Percentiles rank a stretch among this genome's conserved stretches.
Conservation (phyloP, 2,888 invertebrate species). For the Ischnus inquisitorius region DNA sequence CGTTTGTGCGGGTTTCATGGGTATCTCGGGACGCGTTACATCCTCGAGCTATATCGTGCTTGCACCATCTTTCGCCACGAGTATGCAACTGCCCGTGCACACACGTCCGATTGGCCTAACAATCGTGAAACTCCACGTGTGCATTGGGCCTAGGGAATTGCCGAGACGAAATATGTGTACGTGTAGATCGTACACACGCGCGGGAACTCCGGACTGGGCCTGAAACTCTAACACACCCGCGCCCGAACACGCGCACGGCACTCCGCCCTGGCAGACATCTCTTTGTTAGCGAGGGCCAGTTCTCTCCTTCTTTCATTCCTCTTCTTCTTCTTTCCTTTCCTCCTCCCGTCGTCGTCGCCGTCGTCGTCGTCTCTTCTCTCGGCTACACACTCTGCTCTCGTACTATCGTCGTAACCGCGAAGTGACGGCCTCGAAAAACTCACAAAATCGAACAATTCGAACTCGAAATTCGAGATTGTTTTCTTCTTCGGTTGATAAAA, state of each 20-base stretch:
- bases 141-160: slow-evolving; percentile 38
- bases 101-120: slow-evolving; percentile 6
- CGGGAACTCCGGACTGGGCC: slow-evolving; percentile 30
- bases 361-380: slow-evolving; percentile 61
- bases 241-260: slow-evolving; percentile 76
- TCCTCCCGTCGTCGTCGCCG: slow-evolving; percentile 37
- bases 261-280: slow-evolving; percentile 81
- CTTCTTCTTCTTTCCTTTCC: slow-evolving; percentile 28
- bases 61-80: not conserved
- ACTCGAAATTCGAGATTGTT: not conserved
- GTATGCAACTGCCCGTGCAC: not conserved
- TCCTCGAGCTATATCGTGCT: not conserved
- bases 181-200: slow-evolving; percentile 1
- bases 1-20: not conserved
- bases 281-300: slow-evolving; percentile 83
- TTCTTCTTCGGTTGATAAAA: not conserved
- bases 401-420: slow-evolving; percentile 45
- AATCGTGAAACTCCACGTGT: slow-evolving; percentile 28
- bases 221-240: slow-evolving; percentile 72
- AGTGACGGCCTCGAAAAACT: slow-evolving; percentile 74
- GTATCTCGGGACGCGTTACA: not conserved
- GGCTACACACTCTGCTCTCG: slow-evolving; percentile 41
- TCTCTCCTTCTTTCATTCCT: slow-evolving; percentile 73
- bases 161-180: slow-evolving; percentile 40
- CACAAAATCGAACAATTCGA: slow-evolving; percentile 53